phyloP scores from a whole-genome alignment of 1,140 invertebrate genomes.

The Grapholita molesta region DNA sequence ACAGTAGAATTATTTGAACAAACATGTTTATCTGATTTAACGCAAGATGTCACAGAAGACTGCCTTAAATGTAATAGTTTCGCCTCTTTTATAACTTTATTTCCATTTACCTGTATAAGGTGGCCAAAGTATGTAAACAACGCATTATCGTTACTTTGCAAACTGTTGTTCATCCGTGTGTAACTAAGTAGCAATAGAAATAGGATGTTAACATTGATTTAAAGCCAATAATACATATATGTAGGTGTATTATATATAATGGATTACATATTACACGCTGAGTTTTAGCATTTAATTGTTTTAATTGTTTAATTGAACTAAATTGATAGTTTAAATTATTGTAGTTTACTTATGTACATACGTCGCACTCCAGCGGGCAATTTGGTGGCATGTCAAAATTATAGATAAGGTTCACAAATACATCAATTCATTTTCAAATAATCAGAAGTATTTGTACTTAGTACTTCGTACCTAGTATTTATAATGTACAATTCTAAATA shows the following conservation, averaged over 20 bases:
- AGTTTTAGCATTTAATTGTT: no score
- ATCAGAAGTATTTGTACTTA: no score
- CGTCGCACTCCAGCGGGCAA: no score
- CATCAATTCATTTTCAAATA: no score
- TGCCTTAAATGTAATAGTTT: not conserved
- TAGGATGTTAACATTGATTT: not conserved
- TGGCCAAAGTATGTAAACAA: not conserved
- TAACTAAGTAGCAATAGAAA: conserved; percentile 3
- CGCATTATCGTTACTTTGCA: conserved; percentile 3
- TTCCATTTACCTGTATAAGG: not conserved
- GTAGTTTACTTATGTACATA: no score
- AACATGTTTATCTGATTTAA: not conserved
- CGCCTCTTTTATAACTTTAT: not conserved
- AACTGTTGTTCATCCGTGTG: conserved; percentile 12
- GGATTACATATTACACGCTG: no score
- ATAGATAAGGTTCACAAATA: no score
- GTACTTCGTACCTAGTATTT: no score
- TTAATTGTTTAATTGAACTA: no score
- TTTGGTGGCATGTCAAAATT: no score
- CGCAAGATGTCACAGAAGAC: not conserved
- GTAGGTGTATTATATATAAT: not conserved
- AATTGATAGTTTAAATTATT: no score
- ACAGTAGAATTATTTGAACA: not conserved
- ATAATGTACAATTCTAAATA: no score
- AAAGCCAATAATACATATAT: not conserved